A percentile compares a stretch with the other conserved stretches of the same genome.
These are phyloP conservation scores for Cebidichthys violaceus DNA, from an alignment of 2,113 vertebrate genomes.

Conservation along the genomic window DNA sequence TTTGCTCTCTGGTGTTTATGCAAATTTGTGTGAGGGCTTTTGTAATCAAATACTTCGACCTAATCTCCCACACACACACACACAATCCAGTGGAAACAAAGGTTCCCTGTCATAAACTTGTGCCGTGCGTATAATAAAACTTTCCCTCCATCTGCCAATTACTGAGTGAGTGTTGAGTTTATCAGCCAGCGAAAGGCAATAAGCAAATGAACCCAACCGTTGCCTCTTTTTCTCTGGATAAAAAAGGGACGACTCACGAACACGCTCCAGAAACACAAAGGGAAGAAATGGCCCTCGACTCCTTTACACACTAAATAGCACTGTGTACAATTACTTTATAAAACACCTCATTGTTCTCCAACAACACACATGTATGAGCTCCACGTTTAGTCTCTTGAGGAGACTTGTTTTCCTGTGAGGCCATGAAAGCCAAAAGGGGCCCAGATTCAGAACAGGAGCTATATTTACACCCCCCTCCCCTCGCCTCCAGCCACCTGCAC, in stretches of 20 bases:
- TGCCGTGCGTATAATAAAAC: constrained; percentile 40
- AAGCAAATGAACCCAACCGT: constrained; percentile 78
- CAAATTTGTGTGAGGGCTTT: constrained; percentile 58
- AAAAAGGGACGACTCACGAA: not conserved
- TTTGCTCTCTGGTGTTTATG: constrained; percentile 53
- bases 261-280: constrained; percentile 16
- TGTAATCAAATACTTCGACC: constrained; percentile 58
- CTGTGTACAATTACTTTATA: not conserved
- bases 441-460: constrained; percentile 67
- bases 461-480: constrained; percentile 71
- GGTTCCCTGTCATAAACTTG: constrained; percentile 48
- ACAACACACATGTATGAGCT: constrained; percentile 41
- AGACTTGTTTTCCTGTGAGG: constrained; percentile 65
- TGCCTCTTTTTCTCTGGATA: constrained; percentile 47
- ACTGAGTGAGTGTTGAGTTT: constrained; percentile 34
- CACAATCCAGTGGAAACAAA: constrained; percentile 36
- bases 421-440: constrained; percentile 59
- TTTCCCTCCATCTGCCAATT: constrained; percentile 40
- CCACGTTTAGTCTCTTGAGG: constrained; percentile 61
- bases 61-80: not conserved
- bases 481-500: constrained; percentile 65
- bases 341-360: constrained; percentile 29
- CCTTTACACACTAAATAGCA: not conserved
- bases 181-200: constrained; percentile 46
- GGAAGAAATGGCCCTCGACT: not conserved